phyloP scores from a whole-genome alignment of 2,888 invertebrate genomes.

The Heliconius aoede region DNA sequence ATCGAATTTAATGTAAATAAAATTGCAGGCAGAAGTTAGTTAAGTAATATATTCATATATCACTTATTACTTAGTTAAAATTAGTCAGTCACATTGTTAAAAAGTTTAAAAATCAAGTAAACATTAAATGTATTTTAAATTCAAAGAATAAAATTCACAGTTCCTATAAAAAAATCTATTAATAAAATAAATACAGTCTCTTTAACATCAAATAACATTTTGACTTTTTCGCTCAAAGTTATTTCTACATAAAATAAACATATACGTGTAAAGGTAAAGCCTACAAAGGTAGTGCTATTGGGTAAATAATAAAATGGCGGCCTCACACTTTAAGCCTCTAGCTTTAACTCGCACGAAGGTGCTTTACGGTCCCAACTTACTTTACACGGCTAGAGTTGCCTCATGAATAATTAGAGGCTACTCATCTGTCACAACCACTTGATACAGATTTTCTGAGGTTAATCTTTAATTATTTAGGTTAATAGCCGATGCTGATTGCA shows the following conservation, averaged over 20 bases:
- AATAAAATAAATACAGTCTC: not conserved
- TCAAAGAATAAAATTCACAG: not conserved
- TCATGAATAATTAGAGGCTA: constrained; percentile 32
- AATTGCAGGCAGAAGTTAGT: no score
- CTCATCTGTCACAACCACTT: constrained; percentile 14
- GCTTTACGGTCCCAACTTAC: constrained; percentile 21
- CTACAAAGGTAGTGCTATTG: constrained; percentile 19
- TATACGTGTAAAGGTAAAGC: constrained; percentile 1
- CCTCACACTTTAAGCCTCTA: constrained; percentile 13
- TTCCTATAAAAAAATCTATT: not conserved
- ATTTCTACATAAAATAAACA: constrained; percentile 12
- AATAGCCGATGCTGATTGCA: constrained; percentile 1
- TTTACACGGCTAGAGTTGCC: constrained; percentile 20
- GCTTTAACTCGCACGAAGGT: constrained; percentile 17
- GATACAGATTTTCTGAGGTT: constrained; percentile 19
- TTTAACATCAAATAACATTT: not conserved
- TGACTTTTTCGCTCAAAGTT: not conserved
- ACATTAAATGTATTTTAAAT: not conserved
- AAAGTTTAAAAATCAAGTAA: no score
- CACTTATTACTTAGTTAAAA: not conserved
- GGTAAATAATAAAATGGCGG: constrained; percentile 21
- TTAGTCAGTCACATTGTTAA: no score
- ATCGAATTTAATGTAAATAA: no score
- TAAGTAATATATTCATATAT: not conserved
- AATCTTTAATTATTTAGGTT: constrained; percentile 5